phyloP scores from a whole-genome alignment of 2,888 invertebrate genomes.

The Caenorhabditis panamensis region DNA sequence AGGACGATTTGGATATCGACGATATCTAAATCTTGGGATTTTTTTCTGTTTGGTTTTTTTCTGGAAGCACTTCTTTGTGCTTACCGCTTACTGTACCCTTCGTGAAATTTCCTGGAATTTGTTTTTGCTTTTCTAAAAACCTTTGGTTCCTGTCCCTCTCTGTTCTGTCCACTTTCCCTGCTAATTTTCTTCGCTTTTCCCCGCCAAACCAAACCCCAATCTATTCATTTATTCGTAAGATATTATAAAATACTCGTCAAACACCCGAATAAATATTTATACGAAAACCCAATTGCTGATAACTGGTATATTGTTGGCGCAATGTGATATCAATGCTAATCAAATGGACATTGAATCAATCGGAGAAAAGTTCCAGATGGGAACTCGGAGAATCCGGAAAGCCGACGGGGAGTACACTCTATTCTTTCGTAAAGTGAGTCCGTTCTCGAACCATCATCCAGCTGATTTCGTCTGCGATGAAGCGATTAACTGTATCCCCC shows the following conservation, averaged over 20 bases:
- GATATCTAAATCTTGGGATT: slow-evolving; percentile 70
- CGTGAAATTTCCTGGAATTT: slow-evolving; percentile 12
- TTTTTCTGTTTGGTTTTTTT: slow-evolving; percentile 17
- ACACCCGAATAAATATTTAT: neutral
- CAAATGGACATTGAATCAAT: neutral
- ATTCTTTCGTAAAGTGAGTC: slow-evolving; percentile 58
- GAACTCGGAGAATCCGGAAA: slow-evolving; percentile 43
- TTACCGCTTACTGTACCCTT: slow-evolving; percentile 4
- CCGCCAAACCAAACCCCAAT: slow-evolving; percentile 22
- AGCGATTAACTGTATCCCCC: slow-evolving; percentile 4
- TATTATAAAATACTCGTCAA: slow-evolving; percentile 9
- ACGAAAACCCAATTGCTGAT: slow-evolving; percentile 6
- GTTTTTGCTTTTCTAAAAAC: slow-evolving; percentile 17
- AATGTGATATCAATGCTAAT: neutral
- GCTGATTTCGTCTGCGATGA: slow-evolving; percentile 33
- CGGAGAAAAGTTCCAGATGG: slow-evolving; percentile 40
- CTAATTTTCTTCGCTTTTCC: slow-evolving; percentile 11
- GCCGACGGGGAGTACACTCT: slow-evolving; percentile 49
- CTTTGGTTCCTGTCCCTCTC: slow-evolving; percentile 11
- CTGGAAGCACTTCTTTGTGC: slow-evolving; percentile 5
- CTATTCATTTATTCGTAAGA: slow-evolving; percentile 22
- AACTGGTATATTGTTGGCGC: slow-evolving; percentile 3
- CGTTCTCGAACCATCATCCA: slow-evolving; percentile 61
- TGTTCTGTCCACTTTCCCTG: slow-evolving; percentile 14
- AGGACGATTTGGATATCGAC: slow-evolving; percentile 76